phyloP scores from a whole-genome alignment of 2,113 vertebrate genomes.

The Menidia beryllina region DNA sequence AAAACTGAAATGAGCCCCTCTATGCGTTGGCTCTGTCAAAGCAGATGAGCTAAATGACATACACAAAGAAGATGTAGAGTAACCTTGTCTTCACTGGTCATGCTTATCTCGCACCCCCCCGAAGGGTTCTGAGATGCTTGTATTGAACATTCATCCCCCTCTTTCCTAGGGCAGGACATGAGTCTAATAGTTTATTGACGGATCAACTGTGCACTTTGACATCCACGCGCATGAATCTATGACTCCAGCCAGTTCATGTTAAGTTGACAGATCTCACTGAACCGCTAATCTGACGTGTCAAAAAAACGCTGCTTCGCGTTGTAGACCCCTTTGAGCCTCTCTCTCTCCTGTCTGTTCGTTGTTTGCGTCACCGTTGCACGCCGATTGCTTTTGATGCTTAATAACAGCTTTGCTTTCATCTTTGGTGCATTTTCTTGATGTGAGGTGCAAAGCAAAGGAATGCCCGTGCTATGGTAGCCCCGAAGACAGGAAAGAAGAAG shows the following conservation, averaged over 20 bases:
- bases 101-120: conserved; percentile 45
- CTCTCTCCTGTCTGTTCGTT: not conserved
- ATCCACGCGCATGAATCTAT: conserved; percentile 21
- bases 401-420: conserved; percentile 29
- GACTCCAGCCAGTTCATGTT: conserved; percentile 18
- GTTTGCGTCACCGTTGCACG: conserved; percentile 1
- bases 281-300: conserved; percentile 26
- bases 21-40: conserved; percentile 58
- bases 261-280: conserved; percentile 34
- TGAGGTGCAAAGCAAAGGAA: conserved; percentile 36
- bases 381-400: conserved; percentile 27
- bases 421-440: conserved; percentile 27
- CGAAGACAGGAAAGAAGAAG: no score
- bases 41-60: conserved; percentile 58
- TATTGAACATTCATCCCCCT: conserved; percentile 51
- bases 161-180: conserved; percentile 42
- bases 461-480: no score
- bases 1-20: conserved; percentile 58
- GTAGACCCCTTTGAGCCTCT: not conserved
- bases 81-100: conserved; percentile 61
- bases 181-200: conserved; percentile 63
- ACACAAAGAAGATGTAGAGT: conserved; percentile 67
- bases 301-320: conserved; percentile 17
- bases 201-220: conserved; percentile 55
- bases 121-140: conserved; percentile 21